Evolutionary conservation across 1,140 invertebrate species (phyloP).

Genomic region (Listronotus oregonensis): DNA sequence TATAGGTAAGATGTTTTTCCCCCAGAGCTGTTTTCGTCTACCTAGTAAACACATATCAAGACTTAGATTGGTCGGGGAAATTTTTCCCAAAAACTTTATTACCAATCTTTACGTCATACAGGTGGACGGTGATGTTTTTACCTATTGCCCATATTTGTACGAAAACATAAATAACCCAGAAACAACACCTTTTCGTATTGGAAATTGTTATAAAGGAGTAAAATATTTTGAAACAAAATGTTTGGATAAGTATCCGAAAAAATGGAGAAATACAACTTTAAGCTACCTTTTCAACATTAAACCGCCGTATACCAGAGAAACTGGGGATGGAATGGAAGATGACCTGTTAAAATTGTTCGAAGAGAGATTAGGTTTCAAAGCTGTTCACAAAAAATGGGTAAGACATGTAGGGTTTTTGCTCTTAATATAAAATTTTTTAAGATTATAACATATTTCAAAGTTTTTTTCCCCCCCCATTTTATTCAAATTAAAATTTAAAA

Average conservation of each 20-base stretch:
- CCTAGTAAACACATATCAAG: background rate
- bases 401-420: too few species aligned
- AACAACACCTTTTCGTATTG: background rate
- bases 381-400: too few species aligned
- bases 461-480: too few species aligned
- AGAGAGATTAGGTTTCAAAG: too few species aligned
- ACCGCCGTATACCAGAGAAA: too few species aligned
- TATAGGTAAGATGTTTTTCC: background rate
- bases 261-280: conserved; percentile 14
- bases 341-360: too few species aligned
- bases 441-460: too few species aligned
- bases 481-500: too few species aligned
- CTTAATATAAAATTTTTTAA: too few species aligned
- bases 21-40: conserved; percentile 6
- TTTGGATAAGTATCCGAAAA: background rate
- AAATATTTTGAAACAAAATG: background rate
- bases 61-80: background rate
- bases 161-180: conserved; percentile 12
- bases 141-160: conserved; percentile 14
- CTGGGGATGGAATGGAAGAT: too few species aligned
- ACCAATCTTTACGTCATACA: conserved; percentile 6
- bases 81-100: background rate
- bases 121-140: background rate
- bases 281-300: too few species aligned
- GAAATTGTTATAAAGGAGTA: background rate